phyloP scores from a whole-genome alignment of 2,888 invertebrate genomes.

The Blastobasis adustella region DNA sequence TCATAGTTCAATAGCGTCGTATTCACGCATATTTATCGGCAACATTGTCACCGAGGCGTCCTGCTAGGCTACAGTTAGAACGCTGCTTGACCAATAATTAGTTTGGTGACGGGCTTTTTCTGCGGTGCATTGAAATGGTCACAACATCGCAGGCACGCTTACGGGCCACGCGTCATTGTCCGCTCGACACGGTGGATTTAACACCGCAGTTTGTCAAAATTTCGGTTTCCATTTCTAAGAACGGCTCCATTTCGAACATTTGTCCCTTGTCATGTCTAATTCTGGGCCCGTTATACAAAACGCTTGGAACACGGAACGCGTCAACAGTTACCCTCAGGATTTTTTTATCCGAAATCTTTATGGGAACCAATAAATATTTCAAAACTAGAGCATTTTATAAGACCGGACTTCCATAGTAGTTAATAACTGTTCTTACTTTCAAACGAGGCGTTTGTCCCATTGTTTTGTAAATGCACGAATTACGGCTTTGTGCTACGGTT shows the following conservation, averaged over 20 bases:
- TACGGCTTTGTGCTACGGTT: conserved; percentile 30
- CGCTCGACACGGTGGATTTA: conserved; percentile 35
- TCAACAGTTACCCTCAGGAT: conserved; percentile 46
- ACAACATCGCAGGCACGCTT: conserved; percentile 66
- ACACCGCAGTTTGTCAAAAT: conserved; percentile 71
- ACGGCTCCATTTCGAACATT: conserved; percentile 38
- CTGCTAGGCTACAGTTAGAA: conserved; percentile 64
- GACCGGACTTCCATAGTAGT: conserved; percentile 66
- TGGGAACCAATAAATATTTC: conserved; percentile 65
- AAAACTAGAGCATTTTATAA: conserved; percentile 64
- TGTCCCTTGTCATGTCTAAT: conserved; percentile 45
- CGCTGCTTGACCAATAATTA: conserved; percentile 57
- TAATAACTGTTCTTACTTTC: conserved; percentile 69
- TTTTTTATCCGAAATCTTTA: conserved; percentile 48
- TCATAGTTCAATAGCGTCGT: conserved; percentile 3
- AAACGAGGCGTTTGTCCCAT: conserved; percentile 42
- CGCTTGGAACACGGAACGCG: conserved; percentile 10
- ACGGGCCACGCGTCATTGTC: conserved; percentile 48
- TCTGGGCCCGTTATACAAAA: conserved; percentile 57
- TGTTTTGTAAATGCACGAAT: conserved; percentile 30
- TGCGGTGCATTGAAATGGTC: conserved; percentile 55
- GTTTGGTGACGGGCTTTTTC: conserved; percentile 61
- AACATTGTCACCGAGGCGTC: conserved; percentile 39
- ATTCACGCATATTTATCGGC: conserved; percentile 38
- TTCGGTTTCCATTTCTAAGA: conserved; percentile 68